Percentiles rank a stretch among this genome's conserved stretches.
Conservation (phyloP, 2,888 invertebrate species). For the Amorpha juglandis region DNA sequence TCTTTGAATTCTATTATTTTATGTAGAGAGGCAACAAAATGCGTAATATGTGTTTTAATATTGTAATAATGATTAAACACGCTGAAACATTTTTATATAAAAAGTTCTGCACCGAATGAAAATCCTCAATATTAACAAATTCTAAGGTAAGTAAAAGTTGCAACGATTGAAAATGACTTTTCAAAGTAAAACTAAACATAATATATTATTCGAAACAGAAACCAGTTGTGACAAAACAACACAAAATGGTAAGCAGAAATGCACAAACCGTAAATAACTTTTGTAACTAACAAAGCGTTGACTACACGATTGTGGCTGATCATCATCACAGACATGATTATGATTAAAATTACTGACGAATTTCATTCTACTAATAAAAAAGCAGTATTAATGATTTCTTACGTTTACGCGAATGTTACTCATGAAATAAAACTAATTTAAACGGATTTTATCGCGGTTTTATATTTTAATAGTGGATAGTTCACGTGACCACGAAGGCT, state of each 20-base stretch:
- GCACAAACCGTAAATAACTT: neutral
- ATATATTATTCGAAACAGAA: conserved; percentile 9
- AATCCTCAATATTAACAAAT: neutral
- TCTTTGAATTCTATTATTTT: too few relatives aligned
- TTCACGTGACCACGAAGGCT: too few relatives aligned
- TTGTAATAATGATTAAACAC: too few relatives aligned
- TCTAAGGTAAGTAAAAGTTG: neutral
- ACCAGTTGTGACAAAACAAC: neutral
- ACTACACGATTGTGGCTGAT: conserved; percentile 19
- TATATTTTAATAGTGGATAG: too few relatives aligned
- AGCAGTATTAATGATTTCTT: too few relatives aligned
- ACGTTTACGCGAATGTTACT: too few relatives aligned
- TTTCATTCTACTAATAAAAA: conserved; percentile 1
- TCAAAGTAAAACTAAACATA: neutral
- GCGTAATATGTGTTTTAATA: too few relatives aligned
- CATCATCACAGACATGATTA: conserved; percentile 15
- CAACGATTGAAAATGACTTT: neutral
- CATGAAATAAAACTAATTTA: too few relatives aligned
- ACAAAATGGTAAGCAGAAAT: conserved; percentile 8
- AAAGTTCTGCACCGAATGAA: too few relatives aligned
- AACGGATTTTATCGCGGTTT: too few relatives aligned
- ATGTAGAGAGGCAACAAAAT: too few relatives aligned
- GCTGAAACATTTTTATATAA: too few relatives aligned
- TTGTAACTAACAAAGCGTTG: conserved; percentile 12
- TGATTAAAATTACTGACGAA: conserved; percentile 16